Conservation (phyloP, 2,888 invertebrate species). For the Plagodis dolabraria region DNA sequence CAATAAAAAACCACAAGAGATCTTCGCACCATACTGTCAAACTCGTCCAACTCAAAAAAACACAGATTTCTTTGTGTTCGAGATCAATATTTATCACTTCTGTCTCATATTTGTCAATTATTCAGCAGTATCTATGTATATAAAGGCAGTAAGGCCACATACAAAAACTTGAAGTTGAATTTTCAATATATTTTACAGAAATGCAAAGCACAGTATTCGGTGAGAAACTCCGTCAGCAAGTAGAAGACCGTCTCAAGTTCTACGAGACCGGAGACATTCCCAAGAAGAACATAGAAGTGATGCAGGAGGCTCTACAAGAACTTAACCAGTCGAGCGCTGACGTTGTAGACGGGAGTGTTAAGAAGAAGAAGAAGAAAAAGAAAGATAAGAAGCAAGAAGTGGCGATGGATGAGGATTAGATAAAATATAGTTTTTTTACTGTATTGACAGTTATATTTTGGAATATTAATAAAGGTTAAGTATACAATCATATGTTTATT, state of each 20-base stretch:
- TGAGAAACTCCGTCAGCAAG: constrained; percentile 90
- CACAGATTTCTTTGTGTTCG: no score
- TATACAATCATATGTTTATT: neutral
- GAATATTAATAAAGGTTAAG: constrained; percentile 10
- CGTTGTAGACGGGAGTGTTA: constrained; percentile 61
- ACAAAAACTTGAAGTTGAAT: no score
- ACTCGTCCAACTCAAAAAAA: no score
- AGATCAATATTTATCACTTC: no score
- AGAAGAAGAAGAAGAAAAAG: constrained; percentile 59
- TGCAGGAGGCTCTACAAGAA: constrained; percentile 92
- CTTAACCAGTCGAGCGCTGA: constrained; percentile 27
- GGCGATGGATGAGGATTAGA: constrained; percentile 23
- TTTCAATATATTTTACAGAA: constrained; percentile 63
- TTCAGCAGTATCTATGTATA: no score
- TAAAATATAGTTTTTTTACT: constrained; percentile 2
- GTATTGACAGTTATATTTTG: constrained; percentile 4
- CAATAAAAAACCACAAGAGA: no score
- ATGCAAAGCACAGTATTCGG: constrained; percentile 88
- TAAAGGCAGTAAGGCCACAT: no score
- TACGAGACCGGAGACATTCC: constrained; percentile 95
- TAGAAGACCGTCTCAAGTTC: constrained; percentile 93
- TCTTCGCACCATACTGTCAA: no score
- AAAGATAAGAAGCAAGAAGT: constrained; percentile 20
- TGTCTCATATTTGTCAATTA: no score
- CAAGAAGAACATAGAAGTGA: constrained; percentile 95